These are phyloP conservation scores for Melipona quadrifasciata DNA, from an alignment of 1,140 invertebrate species.

Conservation along the genomic window DNA sequence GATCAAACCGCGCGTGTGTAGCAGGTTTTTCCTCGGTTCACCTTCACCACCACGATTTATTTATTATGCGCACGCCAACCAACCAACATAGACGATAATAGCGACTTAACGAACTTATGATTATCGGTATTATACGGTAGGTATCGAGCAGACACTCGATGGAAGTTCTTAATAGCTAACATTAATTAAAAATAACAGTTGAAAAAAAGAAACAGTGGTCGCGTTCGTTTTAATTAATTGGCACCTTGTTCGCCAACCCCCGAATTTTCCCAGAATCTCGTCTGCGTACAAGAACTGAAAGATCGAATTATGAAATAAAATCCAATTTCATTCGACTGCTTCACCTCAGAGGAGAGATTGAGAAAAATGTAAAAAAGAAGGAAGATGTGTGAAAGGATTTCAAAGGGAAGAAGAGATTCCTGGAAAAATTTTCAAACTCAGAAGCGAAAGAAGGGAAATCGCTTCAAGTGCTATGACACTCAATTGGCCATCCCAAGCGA, in stretches of 20 bases:
- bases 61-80: not conserved
- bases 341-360: not conserved
- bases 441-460: not conserved
- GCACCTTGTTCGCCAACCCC: conserved; percentile 50
- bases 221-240: conserved; percentile 55
- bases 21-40: not conserved
- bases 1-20: not conserved
- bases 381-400: too few species aligned
- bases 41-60: not conserved
- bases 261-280: not conserved
- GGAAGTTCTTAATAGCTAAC: not conserved
- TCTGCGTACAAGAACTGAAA: too few species aligned
- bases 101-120: conserved; percentile 3
- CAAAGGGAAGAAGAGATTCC: too few species aligned
- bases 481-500: conserved; percentile 6
- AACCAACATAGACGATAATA: not conserved
- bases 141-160: conserved; percentile 1
- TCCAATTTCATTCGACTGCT: too few species aligned
- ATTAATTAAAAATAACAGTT: conserved; percentile 23
- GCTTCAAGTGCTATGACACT: not conserved
- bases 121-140: conserved; percentile 16
- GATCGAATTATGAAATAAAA: too few species aligned
- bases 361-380: not conserved
- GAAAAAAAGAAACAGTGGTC: conserved; percentile 3
- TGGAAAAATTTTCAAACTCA: not conserved